Conservation (phyloP, 2,888 invertebrate species). For the Coronaproctus castanopsis region DNA sequence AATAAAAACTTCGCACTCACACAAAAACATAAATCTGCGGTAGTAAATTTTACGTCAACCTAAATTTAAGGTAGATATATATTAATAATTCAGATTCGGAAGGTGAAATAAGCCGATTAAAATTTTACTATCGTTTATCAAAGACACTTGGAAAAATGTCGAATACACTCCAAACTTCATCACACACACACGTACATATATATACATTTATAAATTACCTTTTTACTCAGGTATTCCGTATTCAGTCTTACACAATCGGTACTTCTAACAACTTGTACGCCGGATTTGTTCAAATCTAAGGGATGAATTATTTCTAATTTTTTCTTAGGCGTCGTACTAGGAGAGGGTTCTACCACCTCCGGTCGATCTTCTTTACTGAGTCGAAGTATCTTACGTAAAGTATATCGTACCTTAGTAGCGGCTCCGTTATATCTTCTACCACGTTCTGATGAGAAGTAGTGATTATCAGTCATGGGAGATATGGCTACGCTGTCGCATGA, state of each 20-base stretch:
- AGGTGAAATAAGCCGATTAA: no score
- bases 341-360: background rate
- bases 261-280: constrained; percentile 42
- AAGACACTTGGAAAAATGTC: no score
- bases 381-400: constrained; percentile 59
- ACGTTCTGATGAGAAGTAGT: background rate
- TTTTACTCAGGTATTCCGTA: background rate
- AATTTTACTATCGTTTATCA: no score
- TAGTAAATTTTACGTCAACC: no score
- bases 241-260: background rate
- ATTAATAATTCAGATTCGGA: no score
- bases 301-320: constrained; percentile 66
- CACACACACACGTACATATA: no score
- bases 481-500: constrained; percentile 11
- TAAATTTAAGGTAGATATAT: no score
- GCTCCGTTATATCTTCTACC: constrained; percentile 12
- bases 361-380: constrained; percentile 30
- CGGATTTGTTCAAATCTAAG: constrained; percentile 59
- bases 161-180: no score
- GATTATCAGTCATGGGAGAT: background rate
- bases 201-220: no score
- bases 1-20: no score
- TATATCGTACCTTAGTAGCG: constrained; percentile 44
- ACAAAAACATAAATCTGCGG: no score
- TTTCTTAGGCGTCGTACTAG: background rate